A percentile compares a stretch with the other conserved stretches of the same genome.
phyloP scores from a whole-genome alignment of 1,140 invertebrate species.

The Scaptomyza hsui region DNA sequence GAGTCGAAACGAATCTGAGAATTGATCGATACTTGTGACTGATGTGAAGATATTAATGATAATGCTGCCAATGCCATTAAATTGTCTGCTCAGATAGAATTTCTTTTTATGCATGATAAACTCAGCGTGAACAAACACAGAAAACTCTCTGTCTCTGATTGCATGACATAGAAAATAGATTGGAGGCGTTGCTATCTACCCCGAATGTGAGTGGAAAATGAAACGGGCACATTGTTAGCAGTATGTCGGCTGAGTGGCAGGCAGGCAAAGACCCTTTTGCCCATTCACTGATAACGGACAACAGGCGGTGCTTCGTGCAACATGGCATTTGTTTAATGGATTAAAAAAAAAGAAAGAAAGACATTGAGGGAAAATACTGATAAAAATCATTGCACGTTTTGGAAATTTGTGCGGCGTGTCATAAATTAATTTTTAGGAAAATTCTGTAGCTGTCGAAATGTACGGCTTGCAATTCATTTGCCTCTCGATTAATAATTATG shows the following conservation, averaged over 20 bases:
- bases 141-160: constrained; percentile 54
- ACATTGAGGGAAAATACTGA: constrained; percentile 33
- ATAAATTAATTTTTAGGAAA: constrained; percentile 76
- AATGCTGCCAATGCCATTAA: constrained; percentile 60
- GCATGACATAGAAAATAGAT: constrained; percentile 39
- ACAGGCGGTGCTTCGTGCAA: constrained; percentile 45
- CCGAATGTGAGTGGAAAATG: constrained; percentile 23
- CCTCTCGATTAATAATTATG: constrained; percentile 63
- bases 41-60: constrained; percentile 71
- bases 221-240: constrained; percentile 49
- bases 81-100: constrained; percentile 51
- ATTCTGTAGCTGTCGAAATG: constrained; percentile 51
- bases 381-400: constrained; percentile 74
- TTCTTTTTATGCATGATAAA: constrained; percentile 67
- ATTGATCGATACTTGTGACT: constrained; percentile 37
- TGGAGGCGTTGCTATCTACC: constrained; percentile 70
- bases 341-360: constrained; percentile 69
- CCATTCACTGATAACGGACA: constrained; percentile 70
- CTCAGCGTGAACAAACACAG: constrained; percentile 55
- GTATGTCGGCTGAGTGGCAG: too few relatives aligned
- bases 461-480: constrained; percentile 40
- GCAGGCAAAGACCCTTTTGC: constrained; percentile 71
- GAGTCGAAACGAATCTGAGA: constrained; percentile 17
- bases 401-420: constrained; percentile 71
- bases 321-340: constrained; percentile 81